These are phyloP conservation scores for Gambelia wislizenii DNA, from an alignment of 2,797 vertebrate species.

Conservation along the genomic window DNA sequence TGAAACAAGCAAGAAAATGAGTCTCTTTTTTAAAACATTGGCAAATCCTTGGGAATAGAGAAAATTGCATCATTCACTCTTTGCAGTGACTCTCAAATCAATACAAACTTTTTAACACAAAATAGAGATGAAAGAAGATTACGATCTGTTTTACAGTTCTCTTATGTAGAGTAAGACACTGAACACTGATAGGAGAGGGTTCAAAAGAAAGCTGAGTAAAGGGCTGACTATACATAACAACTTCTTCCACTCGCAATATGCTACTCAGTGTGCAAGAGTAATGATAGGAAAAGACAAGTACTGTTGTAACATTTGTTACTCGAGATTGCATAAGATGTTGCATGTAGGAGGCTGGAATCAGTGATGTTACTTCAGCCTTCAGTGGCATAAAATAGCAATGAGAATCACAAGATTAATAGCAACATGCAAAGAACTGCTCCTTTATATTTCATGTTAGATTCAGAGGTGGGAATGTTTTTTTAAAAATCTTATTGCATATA, in stretches of 20 bases:
- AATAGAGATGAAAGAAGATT: constrained; percentile 27
- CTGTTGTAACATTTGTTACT: neutral
- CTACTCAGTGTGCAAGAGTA: neutral
- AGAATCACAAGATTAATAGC: neutral
- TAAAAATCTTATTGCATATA: too few species aligned
- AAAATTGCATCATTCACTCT: neutral
- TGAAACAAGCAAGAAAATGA: constrained; percentile 28
- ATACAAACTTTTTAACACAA: neutral
- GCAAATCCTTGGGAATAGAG: neutral
- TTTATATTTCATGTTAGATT: neutral
- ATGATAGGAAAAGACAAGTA: neutral
- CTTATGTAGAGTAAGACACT: neutral
- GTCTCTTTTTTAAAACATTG: constrained; percentile 4
- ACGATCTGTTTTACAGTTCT: constrained; percentile 13
- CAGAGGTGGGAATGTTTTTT: too few species aligned
- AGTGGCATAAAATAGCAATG: neutral
- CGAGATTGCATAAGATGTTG: neutral
- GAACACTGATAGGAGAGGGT: neutral
- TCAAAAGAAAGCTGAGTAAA: neutral
- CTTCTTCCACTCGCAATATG: neutral
- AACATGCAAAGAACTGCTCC: neutral
- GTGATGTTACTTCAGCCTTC: neutral
- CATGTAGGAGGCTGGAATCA: too few species aligned
- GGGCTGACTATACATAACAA: neutral
- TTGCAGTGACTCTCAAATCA: neutral